Conservation (phyloP, 2,888 invertebrate genomes). For the Rhingia rostrata region DNA sequence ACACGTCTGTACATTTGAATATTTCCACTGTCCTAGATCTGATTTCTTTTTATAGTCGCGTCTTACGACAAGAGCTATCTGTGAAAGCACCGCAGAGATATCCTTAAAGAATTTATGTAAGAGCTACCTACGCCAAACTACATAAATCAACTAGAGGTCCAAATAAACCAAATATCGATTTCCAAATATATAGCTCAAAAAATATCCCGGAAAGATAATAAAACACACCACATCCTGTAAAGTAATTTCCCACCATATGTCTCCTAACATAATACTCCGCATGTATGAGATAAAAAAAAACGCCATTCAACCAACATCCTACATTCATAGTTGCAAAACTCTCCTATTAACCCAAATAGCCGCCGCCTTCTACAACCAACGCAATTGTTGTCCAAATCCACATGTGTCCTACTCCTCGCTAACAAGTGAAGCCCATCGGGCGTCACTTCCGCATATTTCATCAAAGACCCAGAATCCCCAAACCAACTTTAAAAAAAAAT, state of each 20-base stretch:
- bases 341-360: constrained; percentile 60
- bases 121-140: too few relatives aligned
- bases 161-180: too few relatives aligned
- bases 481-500: constrained; percentile 46
- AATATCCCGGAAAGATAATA: too few relatives aligned
- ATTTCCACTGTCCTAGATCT: too few relatives aligned
- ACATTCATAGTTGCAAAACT: neutral
- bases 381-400: constrained; percentile 46
- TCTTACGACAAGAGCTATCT: too few relatives aligned
- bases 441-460: constrained; percentile 59
- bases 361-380: constrained; percentile 27
- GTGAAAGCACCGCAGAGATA: too few relatives aligned
- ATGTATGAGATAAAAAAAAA: neutral
- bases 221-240: too few relatives aligned
- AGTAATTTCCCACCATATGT: neutral
- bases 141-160: too few relatives aligned
- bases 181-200: too few relatives aligned
- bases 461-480: constrained; percentile 50
- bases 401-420: constrained; percentile 31
- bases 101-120: too few relatives aligned
- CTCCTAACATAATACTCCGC: neutral
- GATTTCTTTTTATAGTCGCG: too few relatives aligned
- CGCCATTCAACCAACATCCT: neutral
- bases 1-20: too few relatives aligned
- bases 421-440: neutral